A percentile compares a stretch with the other conserved stretches of the same genome.
Conservation (phyloP, 1,140 invertebrate species). For the Bradysia coprophila region DNA sequence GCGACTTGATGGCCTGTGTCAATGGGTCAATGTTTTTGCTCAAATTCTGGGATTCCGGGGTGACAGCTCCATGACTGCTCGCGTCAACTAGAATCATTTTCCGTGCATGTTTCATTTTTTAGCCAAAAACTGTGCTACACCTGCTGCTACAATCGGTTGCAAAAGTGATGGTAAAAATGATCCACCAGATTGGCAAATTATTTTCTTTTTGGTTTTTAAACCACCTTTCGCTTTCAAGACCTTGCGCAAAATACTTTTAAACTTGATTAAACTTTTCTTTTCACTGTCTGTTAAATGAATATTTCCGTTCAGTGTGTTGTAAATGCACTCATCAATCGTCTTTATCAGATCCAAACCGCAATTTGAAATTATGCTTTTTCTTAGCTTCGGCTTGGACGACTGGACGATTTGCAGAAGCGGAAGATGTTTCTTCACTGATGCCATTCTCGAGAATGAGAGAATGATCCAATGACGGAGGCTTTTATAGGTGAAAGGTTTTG, state of each 20-base stretch:
- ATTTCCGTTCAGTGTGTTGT: constrained; percentile 3
- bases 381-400: background rate
- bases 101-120: too few relatives aligned
- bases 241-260: background rate
- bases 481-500: constrained; percentile 1
- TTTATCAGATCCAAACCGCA: background rate
- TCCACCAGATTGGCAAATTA: constrained; percentile 3
- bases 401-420: constrained; percentile 1
- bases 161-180: constrained; percentile 4
- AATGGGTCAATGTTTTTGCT: too few relatives aligned
- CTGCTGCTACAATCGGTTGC: background rate
- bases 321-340: background rate
- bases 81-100: too few relatives aligned
- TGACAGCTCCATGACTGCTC: too few relatives aligned
- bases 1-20: too few relatives aligned
- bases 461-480: background rate
- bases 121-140: too few relatives aligned
- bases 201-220: constrained; percentile 3
- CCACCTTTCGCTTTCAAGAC: background rate
- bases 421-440: background rate
- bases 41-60: too few relatives aligned
- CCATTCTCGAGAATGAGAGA: background rate
- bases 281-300: background rate
- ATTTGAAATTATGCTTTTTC: background rate
- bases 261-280: background rate